phyloP scores from a whole-genome alignment of 2,113 vertebrate genomes.

The Neofelis nebulosa region DNA sequence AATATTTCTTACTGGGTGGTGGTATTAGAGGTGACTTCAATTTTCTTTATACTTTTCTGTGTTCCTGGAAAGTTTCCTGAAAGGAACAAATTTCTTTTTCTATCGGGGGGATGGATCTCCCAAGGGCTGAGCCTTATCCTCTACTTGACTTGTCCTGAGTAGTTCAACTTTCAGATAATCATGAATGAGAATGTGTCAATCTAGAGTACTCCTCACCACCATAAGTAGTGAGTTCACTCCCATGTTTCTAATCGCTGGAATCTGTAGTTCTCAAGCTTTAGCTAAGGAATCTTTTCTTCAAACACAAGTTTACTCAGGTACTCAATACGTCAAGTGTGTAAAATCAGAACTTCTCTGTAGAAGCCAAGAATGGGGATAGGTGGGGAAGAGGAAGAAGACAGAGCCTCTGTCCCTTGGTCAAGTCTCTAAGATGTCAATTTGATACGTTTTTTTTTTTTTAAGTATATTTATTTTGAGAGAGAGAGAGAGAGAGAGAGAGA shows the following conservation, averaged over 20 bases:
- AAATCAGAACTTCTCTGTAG: neutral
- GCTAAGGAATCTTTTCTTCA: neutral
- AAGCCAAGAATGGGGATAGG: neutral
- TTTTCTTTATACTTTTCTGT: neutral
- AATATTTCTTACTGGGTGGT: neutral
- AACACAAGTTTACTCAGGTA: neutral
- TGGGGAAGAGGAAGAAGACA: neutral
- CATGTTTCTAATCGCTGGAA: neutral
- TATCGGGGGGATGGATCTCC: neutral
- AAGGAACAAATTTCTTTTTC: neutral
- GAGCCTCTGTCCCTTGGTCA: neutral
- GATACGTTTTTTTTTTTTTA: neutral
- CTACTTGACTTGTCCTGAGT: neutral
- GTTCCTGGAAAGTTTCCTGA: neutral
- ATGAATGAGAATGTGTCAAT: neutral
- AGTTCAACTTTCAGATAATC: neutral
- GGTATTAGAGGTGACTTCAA: neutral
- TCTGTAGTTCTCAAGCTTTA: neutral
- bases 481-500: too few relatives aligned
- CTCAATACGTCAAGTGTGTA: neutral
- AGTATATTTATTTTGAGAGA: too few relatives aligned
- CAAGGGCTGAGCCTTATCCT: neutral
- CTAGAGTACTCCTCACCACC: neutral
- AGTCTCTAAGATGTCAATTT: neutral
- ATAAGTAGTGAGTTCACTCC: neutral